A percentile compares a stretch with the other conserved stretches of the same genome.
Conservation (phyloP, 1,140 invertebrate genomes). For the Macrotrachela quadricornifera region DNA sequence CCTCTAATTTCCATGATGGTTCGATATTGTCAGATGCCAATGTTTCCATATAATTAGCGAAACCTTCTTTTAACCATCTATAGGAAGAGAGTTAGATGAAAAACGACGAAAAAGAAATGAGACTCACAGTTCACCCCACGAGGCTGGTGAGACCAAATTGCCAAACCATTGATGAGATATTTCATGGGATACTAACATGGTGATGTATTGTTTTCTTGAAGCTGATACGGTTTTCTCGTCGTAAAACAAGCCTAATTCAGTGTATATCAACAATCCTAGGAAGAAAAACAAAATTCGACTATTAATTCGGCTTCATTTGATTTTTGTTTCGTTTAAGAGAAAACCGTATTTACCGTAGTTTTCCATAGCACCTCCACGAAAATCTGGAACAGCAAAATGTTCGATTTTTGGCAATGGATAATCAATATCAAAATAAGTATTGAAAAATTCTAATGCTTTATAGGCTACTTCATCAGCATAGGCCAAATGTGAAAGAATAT, state of each 20-base stretch:
- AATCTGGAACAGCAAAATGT: slow-evolving; percentile 32
- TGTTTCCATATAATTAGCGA: slow-evolving; percentile 27
- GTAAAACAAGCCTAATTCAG: slow-evolving; percentile 2
- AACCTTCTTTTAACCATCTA: slow-evolving; percentile 34
- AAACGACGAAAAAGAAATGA: too few species aligned
- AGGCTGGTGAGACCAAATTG: slow-evolving; percentile 12
- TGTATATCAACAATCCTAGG: slow-evolving; percentile 3
- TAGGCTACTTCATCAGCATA: slow-evolving; percentile 55
- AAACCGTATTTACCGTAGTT: slow-evolving; percentile 9
- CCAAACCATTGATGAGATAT: slow-evolving; percentile 9
- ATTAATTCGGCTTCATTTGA: too few species aligned
- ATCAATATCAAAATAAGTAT: slow-evolving; percentile 52
- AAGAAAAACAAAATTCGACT: too few species aligned
- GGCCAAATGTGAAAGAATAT: slow-evolving; percentile 50
- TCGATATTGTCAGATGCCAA: slow-evolving; percentile 25
- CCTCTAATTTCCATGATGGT: background rate
- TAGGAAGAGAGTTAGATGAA: slow-evolving; percentile 24
- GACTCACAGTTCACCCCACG: slow-evolving; percentile 32
- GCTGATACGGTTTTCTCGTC: background rate
- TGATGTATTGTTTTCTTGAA: slow-evolving; percentile 17
- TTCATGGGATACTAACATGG: slow-evolving; percentile 30
- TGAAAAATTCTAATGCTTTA: slow-evolving; percentile 54
- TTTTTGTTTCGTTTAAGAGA: background rate
- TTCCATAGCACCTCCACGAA: slow-evolving; percentile 33
- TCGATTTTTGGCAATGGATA: slow-evolving; percentile 32